Conservation (phyloP, 2,888 invertebrate species). For the Eretmocerus hayati region DNA sequence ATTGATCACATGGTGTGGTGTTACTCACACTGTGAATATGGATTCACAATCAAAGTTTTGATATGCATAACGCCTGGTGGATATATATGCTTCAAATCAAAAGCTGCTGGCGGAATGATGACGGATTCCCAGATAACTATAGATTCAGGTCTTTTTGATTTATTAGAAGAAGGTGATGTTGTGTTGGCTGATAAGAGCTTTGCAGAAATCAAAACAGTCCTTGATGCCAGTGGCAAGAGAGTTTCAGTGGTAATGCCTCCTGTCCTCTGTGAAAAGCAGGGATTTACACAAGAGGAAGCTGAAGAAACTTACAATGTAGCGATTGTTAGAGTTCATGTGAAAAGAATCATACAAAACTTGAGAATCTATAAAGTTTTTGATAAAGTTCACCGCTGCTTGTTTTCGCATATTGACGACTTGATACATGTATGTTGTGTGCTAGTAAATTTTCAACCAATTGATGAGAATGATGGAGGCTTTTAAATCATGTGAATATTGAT, state of each 20-base stretch:
- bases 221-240: neutral
- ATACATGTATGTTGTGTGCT: neutral
- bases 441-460: neutral
- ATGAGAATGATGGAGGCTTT: no score
- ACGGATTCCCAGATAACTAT: neutral
- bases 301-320: neutral
- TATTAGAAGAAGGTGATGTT: neutral
- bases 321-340: neutral
- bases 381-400: neutral
- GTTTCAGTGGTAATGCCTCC: neutral
- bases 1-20: neutral
- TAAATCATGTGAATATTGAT: no score
- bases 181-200: neutral
- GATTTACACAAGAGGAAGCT: neutral
- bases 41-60: neutral
- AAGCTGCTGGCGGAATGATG: neutral
- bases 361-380: no score
- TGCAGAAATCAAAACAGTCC: neutral
- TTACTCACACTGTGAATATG: neutral
- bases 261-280: neutral
- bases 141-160: neutral
- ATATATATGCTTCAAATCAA: neutral
- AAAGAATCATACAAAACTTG: neutral
- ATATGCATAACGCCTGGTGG: neutral
- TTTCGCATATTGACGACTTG: neutral